These are phyloP conservation scores for Scalopus aquaticus DNA, from an alignment of 2,113 vertebrate genomes.

Conservation along the genomic window DNA sequence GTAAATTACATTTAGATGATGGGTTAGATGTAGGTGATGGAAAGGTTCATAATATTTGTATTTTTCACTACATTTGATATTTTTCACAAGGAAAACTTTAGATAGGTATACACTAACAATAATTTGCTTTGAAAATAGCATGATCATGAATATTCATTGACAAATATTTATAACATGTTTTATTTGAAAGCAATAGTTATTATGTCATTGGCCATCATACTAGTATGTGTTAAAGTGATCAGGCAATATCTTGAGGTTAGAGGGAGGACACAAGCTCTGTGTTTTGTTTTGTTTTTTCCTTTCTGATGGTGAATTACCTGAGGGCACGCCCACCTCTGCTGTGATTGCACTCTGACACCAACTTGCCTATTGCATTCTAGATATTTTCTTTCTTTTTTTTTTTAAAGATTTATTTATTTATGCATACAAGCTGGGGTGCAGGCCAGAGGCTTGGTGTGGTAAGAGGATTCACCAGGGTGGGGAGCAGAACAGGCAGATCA, in stretches of 20 bases:
- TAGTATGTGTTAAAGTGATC: not conserved
- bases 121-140: slow-evolving; percentile 2
- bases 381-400: too few species aligned
- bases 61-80: slow-evolving; percentile 8
- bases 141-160: not conserved
- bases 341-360: not conserved
- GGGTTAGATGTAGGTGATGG: not conserved
- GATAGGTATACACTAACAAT: not conserved
- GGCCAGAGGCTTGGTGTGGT: too few species aligned
- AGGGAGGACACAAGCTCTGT: not conserved
- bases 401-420: too few species aligned
- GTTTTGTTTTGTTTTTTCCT: not conserved
- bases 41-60: not conserved
- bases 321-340: not conserved
- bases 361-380: not conserved
- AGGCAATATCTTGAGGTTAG: not conserved
- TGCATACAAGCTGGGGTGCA: too few species aligned
- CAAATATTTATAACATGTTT: not conserved
- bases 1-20: not conserved
- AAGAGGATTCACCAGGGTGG: too few species aligned
- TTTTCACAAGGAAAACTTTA: slow-evolving; percentile 21
- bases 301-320: not conserved
- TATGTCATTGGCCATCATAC: not conserved
- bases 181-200: not conserved
- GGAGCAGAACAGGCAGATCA: too few species aligned